These are phyloP conservation scores for Synergus japonicus DNA, from an alignment of 2,888 invertebrate genomes.

Conservation along the genomic window DNA sequence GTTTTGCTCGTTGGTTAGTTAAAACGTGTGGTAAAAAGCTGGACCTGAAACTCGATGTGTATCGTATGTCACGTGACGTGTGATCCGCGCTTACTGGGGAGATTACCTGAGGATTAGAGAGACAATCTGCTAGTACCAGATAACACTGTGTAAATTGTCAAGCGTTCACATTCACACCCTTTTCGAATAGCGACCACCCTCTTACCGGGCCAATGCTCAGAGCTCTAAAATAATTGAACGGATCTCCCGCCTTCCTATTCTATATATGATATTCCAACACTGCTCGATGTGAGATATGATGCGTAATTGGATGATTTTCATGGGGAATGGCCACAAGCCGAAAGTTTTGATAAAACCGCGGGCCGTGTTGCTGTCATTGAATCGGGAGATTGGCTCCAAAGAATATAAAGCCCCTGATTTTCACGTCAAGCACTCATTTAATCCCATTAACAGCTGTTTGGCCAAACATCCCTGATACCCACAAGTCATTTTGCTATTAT, in stretches of 20 bases:
- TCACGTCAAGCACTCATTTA: constrained; percentile 3
- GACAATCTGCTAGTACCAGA: constrained; percentile 74
- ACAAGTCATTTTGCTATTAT: constrained; percentile 18
- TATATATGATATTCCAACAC: constrained; percentile 2
- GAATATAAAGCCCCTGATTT: constrained; percentile 16
- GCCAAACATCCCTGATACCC: background rate
- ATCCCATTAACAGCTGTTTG: constrained; percentile 24
- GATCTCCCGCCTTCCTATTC: constrained; percentile 41
- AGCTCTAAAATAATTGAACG: constrained; percentile 64
- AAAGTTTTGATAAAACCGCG: constrained; percentile 30
- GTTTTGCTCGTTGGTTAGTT: background rate
- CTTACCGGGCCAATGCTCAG: constrained; percentile 45
- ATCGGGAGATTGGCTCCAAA: background rate
- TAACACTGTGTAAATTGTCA: constrained; percentile 76
- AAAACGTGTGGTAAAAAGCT: constrained; percentile 7
- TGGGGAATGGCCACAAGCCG: constrained; percentile 66
- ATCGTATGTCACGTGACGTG: constrained; percentile 70
- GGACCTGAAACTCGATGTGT: constrained; percentile 59
- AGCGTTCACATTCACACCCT: constrained; percentile 69
- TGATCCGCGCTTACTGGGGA: constrained; percentile 68
- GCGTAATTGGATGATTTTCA: constrained; percentile 75
- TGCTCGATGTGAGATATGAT: constrained; percentile 65
- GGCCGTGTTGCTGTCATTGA: constrained; percentile 15
- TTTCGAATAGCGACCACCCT: constrained; percentile 59
- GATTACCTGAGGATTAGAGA: constrained; percentile 73